phyloP scores from a whole-genome alignment of 2,113 vertebrate genomes.

The Columbina picui region DNA sequence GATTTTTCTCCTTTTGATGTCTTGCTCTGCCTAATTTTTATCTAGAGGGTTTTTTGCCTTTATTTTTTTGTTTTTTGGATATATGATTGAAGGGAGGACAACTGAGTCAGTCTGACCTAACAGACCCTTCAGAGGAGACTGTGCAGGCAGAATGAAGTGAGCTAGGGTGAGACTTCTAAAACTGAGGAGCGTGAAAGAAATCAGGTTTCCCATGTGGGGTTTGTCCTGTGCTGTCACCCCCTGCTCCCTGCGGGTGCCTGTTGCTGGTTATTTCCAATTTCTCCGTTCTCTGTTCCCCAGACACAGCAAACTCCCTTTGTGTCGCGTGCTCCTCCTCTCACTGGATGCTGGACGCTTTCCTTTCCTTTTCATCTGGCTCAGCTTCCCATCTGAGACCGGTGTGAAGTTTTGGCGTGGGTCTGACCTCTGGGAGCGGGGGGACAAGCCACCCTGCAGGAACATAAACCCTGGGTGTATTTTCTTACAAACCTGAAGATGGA shows the following conservation, averaged over 20 bases:
- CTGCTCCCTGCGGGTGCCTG: not conserved
- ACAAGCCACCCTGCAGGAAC: not conserved
- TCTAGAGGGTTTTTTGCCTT: not conserved
- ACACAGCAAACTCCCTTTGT: not conserved
- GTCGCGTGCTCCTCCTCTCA: not conserved
- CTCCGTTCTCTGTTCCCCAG: not conserved
- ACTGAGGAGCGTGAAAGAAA: not conserved
- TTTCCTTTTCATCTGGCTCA: not conserved
- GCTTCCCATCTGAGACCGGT: not conserved
- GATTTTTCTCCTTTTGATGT: not conserved
- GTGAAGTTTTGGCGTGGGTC: not conserved
- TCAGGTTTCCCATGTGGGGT: rapidly evolving
- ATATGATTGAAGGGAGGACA: not conserved
- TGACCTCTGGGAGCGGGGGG: not conserved
- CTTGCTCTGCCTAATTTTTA: not conserved
- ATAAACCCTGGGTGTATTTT: not conserved
- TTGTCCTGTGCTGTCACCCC: not conserved
- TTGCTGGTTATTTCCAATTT: not conserved
- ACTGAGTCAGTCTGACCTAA: not conserved
- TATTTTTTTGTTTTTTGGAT: not conserved
- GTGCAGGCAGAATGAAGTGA: not conserved
- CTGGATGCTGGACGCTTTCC: not conserved
- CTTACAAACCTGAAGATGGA: not conserved
- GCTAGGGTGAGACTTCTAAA: not conserved
- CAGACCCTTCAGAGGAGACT: not conserved